Evolutionary conservation across 2,888 invertebrate species (phyloP).

Genomic region (Apamea crenata): DNA sequence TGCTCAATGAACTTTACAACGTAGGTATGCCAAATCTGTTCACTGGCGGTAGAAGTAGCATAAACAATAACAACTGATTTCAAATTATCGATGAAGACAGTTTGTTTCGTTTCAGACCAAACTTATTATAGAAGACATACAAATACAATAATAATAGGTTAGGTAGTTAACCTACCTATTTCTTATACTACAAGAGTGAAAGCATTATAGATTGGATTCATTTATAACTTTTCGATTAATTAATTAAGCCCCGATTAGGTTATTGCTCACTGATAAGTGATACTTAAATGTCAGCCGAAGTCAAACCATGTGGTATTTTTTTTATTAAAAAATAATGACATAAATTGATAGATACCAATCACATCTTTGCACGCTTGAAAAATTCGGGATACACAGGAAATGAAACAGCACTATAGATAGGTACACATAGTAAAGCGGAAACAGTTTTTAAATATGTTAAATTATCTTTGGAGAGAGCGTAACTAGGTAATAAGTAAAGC

Average conservation of each 20-base stretch:
- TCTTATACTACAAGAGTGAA: slow-evolving; percentile 8
- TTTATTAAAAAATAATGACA: neutral
- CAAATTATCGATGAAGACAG: slow-evolving; percentile 2
- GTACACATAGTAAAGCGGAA: neutral
- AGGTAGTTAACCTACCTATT: neutral
- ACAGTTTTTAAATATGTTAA: neutral
- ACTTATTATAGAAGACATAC: neutral
- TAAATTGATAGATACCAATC: neutral
- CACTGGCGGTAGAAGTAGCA: neutral
- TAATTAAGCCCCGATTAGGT: neutral
- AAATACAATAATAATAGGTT: neutral
- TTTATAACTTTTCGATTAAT: neutral
- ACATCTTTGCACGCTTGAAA: no score
- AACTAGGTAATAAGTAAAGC: slow-evolving; percentile 1
- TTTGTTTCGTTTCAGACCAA: neutral
- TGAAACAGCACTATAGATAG: neutral
- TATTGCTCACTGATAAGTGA: neutral
- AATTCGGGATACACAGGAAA: neutral
- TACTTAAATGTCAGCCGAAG: neutral
- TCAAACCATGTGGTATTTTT: neutral
- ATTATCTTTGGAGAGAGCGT: slow-evolving; percentile 15
- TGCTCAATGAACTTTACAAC: slow-evolving; percentile 54
- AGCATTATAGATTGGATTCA: slow-evolving; percentile 13
- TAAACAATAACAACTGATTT: slow-evolving; percentile 8
- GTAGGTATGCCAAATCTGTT: slow-evolving; percentile 7